These are phyloP conservation scores for Notolabrus celidotus DNA, from an alignment of 2,797 vertebrate genomes.

Conservation along the genomic window DNA sequence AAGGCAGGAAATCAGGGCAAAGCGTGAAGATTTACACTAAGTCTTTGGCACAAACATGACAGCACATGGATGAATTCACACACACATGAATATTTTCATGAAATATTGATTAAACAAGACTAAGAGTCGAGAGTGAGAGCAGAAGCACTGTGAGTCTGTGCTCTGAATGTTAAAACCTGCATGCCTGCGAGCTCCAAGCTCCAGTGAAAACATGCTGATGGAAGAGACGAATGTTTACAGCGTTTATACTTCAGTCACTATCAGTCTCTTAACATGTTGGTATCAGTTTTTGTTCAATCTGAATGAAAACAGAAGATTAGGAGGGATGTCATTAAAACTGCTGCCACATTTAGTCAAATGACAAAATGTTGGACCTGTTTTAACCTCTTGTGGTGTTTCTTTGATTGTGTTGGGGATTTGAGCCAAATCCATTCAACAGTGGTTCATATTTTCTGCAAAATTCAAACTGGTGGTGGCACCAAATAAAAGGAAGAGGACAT, in stretches of 20 bases:
- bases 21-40: neutral
- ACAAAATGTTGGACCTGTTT: neutral
- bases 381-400: too few relatives aligned
- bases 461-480: too few relatives aligned
- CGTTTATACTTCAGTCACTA: neutral
- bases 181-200: neutral
- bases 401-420: too few relatives aligned
- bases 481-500: too few relatives aligned
- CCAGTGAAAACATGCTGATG: neutral
- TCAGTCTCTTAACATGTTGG: neutral
- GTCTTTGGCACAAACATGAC: conserved; percentile 5
- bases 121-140: neutral
- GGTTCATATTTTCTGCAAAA: too few relatives aligned
- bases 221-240: neutral
- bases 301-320: neutral
- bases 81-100: neutral
- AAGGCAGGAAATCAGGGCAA: conserved; percentile 16
- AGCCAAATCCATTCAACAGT: too few relatives aligned
- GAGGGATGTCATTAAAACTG: neutral
- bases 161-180: neutral
- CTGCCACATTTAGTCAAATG: neutral
- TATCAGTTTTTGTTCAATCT: neutral
- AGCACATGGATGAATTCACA: neutral
- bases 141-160: neutral
- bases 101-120: neutral